These are phyloP conservation scores for Yponomeuta sedellus DNA, from an alignment of 2,888 invertebrate species.

Conservation along the genomic window DNA sequence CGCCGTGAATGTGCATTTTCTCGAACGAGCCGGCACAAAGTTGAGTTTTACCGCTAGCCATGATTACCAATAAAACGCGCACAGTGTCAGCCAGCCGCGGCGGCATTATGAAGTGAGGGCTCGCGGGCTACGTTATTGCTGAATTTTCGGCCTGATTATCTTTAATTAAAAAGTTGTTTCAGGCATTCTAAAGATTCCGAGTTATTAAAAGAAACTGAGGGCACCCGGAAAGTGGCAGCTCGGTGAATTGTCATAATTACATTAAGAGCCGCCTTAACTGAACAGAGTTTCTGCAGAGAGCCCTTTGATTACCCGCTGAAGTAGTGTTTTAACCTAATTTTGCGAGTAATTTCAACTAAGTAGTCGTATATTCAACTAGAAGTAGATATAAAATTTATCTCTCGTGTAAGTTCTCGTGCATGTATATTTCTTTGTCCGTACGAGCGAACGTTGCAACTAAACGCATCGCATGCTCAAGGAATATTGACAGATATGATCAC, in stretches of 20 bases:
- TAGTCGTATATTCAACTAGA: not conserved
- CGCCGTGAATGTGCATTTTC: constrained; percentile 63
- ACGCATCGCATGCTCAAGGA: constrained; percentile 62
- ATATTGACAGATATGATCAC: constrained; percentile 76
- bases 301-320: not conserved
- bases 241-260: constrained; percentile 62
- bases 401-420: not conserved
- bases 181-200: constrained; percentile 55
- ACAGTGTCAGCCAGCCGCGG: constrained; percentile 48
- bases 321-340: not conserved
- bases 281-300: constrained; percentile 14
- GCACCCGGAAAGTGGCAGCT: constrained; percentile 54
- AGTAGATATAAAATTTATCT: not conserved
- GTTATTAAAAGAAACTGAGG: constrained; percentile 66
- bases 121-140: constrained; percentile 58
- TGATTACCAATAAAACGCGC: constrained; percentile 68
- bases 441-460: constrained; percentile 24
- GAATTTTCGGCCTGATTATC: constrained; percentile 64
- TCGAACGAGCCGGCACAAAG: constrained; percentile 51
- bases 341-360: too few relatives aligned
- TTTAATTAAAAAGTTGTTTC: constrained; percentile 71
- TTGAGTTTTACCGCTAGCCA: constrained; percentile 62
- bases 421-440: not conserved
- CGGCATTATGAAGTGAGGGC: constrained; percentile 57
- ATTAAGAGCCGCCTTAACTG: constrained; percentile 39